Evolutionary conservation across 2,113 vertebrate species (phyloP), one percentile per base, ranked within the genome.

Genomic region (Panurus biarmicus): DNA sequence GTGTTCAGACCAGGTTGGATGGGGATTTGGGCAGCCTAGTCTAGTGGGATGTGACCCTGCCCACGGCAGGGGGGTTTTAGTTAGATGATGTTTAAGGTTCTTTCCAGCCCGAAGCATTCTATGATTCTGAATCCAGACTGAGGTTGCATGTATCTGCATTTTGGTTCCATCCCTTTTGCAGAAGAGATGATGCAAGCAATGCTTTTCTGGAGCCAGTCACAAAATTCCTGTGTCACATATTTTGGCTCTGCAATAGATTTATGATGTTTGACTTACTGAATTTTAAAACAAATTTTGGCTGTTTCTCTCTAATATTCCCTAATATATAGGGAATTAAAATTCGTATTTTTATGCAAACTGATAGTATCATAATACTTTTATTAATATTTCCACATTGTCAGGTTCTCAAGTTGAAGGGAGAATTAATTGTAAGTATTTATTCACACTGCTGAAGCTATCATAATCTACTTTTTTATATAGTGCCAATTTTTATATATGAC

Each of bases 401-500:
- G 73, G 25, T 42, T 79, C 23, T 87, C 65, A 91, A 94, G 42
- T 93, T 90, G 71, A 90, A 76, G 44, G 16, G 5, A 4, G 3
- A 65, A 89, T 69, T 85, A 78, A 81, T 42, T 88, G 8, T 23
- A 40, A 67, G 17, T 67, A 53, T 71, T 85, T 94, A 74, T 82
- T 91, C 84, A 88, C n/a, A 54, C 26, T 69, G 48, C 60, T 87
- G 76, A 95, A 96, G n/a, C n/a, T 73, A 85, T 74, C 48, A 57
- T 54, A 7, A n/a, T 61, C 35, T 83, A 57, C 56, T 91, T 94
- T 17, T 72, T 90, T 95, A 85, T 82, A 82, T 73, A 79, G 42
- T 44, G 89, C 29, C 65, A 72, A 33, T 65, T 92, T 96, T 91
- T 88, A 61, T 65, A 22, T 53, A 73, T 45, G n/a, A 58, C 25